phyloP scores from a whole-genome alignment of 2,113 vertebrate species.

The Mesembrinibis cayennensis region DNA sequence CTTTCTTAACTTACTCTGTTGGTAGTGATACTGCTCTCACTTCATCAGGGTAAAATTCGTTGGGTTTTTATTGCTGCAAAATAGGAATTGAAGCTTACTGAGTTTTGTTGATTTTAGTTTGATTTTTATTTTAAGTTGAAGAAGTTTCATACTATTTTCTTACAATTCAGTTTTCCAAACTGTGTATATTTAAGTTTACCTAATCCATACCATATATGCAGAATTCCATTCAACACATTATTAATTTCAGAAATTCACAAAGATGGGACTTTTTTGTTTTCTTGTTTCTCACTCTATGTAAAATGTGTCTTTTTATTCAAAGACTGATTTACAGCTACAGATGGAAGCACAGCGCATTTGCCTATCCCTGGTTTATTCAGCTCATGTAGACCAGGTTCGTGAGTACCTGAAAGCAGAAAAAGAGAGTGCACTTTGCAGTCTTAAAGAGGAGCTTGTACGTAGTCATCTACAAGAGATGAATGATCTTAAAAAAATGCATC shows the following conservation, averaged over 20 bases:
- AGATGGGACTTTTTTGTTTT: background rate
- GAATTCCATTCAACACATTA: background rate
- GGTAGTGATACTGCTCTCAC: background rate
- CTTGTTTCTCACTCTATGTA: background rate
- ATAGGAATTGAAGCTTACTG: background rate
- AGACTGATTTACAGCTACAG: constrained; percentile 88
- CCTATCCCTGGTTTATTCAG: constrained; percentile 88
- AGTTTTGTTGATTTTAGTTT: background rate
- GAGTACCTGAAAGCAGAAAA: constrained; percentile 77
- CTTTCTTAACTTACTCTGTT: background rate
- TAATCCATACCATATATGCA: background rate
- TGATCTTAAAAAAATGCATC: constrained; percentile 74
- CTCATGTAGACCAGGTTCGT: constrained; percentile 85
- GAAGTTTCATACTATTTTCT: background rate
- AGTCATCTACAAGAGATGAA: constrained; percentile 70
- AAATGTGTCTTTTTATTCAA: background rate
- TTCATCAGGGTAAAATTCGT: background rate
- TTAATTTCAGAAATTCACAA: background rate
- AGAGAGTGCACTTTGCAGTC: constrained; percentile 73
- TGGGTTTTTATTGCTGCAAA: background rate
- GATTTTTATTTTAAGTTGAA: background rate
- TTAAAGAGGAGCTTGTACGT: constrained; percentile 74
- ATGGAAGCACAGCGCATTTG: constrained; percentile 93
- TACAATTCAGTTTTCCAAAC: background rate
- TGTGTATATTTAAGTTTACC: background rate